Evolutionary conservation across 2,113 vertebrate genomes (phyloP), one percentile per base, ranked within the genome.

Genomic region (Gopherus evgoodei): DNA sequence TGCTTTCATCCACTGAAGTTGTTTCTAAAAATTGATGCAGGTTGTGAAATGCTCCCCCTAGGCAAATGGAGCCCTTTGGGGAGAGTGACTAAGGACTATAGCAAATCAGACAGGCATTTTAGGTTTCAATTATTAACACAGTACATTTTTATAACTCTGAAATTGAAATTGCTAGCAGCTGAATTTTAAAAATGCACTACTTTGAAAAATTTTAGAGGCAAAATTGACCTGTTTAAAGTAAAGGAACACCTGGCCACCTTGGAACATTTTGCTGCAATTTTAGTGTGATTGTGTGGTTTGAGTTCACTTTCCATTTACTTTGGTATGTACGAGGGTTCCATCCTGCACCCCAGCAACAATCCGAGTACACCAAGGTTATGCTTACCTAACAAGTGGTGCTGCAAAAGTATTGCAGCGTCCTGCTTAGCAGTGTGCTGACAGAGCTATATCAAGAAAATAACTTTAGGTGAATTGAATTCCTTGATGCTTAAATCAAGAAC

Each of bases 161-260:
- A 95, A 94, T 90, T 95, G 91, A 95, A 94, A 94, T 93, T 88
- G 81, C 93, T 87, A 59, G 93, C 90, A 97, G 94, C 97, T 90
- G 65, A 59, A 65, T 95, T 95, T 93, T 84, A 96, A 97, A 97
- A 96, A 97, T 97, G 97, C 65, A 91, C 89, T 24, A 65, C 90
- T 91, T 6, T 8, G 95, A 78, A 89, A 96, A 95, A 52, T 91
- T 90, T 95, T 83, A 95, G 82, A 57, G 93, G 93, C 59, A 85
- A 87, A 88, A 84, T 79, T 69, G 89, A 90, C 52, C 38, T 38
- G 4, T 1, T 89, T 50, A 10, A 42, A 93, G 72, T 78, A 50
- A 86, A 93, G 91, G 91, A 92, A 88, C 78, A 90, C 16, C 57
- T 50, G 62, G 27, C 38, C 79, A 3, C 52, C 25, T 91, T 21